Percentiles rank a stretch among this genome's conserved stretches.
These are phyloP conservation scores for Stichodactyla helianthus DNA, from an alignment of 64 coral and sea anemone genomes.

Conservation along the genomic window DNA sequence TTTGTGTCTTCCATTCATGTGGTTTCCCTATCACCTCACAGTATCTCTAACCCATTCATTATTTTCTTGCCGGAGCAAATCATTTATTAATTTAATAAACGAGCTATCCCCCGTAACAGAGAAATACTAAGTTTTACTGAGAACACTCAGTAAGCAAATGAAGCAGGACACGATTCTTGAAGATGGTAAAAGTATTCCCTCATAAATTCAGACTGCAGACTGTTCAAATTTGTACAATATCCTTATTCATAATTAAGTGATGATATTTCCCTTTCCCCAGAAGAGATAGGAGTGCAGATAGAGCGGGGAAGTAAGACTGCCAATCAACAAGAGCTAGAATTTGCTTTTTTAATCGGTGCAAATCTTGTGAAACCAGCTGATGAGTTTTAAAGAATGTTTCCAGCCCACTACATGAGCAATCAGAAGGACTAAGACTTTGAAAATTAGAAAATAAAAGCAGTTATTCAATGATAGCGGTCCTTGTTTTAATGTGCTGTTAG, in stretches of 20 bases:
- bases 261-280: not conserved
- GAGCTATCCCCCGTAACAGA: not conserved
- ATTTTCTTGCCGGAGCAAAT: not conserved
- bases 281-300: not conserved
- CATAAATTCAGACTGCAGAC: not conserved
- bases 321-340: not conserved
- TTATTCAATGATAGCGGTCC: not conserved
- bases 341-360: not conserved
- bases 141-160: no score
- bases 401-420: not conserved
- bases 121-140: no score
- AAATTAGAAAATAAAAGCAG: not conserved
- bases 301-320: not conserved
- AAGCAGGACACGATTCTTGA: no score
- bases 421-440: not conserved
- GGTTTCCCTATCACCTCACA: not conserved
- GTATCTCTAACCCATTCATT: not conserved
- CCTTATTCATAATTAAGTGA: not conserved
- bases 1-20: slow-evolving; percentile 8
- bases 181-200: not conserved
- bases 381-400: not conserved
- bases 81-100: not conserved
- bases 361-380: not conserved
- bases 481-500: not conserved
- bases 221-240: not conserved